These are phyloP conservation scores for Stenodema calcarata DNA, from an alignment of 2,888 invertebrate species.

Conservation along the genomic window DNA sequence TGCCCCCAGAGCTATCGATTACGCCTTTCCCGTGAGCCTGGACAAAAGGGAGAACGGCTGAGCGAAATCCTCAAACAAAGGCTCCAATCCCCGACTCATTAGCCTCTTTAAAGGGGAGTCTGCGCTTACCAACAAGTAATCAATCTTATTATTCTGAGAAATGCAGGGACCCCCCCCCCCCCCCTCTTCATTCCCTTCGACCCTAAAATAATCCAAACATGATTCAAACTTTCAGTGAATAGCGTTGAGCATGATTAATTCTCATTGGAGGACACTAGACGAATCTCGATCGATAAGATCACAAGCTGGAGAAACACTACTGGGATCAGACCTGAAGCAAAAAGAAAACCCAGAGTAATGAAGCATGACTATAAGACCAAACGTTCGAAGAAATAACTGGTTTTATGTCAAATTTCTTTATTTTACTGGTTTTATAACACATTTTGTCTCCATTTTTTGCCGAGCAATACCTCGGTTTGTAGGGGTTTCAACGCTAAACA, in stretches of 20 bases:
- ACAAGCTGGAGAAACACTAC: too few species aligned
- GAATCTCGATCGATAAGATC: too few species aligned
- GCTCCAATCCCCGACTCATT: not conserved
- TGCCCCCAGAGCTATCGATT: not conserved
- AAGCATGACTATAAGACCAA: too few species aligned
- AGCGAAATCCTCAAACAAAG: not conserved
- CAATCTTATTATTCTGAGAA: constrained; percentile 10
- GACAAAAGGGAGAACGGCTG: not conserved
- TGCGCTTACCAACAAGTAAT: not conserved
- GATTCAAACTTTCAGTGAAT: not conserved
- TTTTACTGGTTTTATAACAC: too few species aligned
- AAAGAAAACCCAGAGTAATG: too few species aligned
- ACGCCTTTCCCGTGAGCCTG: not conserved
- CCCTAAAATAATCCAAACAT: not conserved
- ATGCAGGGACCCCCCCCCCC: not conserved
- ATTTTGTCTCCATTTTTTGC: too few species aligned
- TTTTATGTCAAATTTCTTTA: too few species aligned
- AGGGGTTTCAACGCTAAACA: too few species aligned
- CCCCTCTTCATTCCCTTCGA: not conserved
- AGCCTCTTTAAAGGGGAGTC: not conserved
- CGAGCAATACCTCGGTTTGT: too few species aligned
- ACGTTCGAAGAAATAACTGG: too few species aligned
- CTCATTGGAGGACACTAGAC: too few species aligned
- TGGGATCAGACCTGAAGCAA: too few species aligned
- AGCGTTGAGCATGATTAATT: not conserved